A percentile compares a stretch with the other conserved stretches of the same genome.
Evolutionary conservation across 2,888 invertebrate species (phyloP).

Genomic region (Tipula unca): DNA sequence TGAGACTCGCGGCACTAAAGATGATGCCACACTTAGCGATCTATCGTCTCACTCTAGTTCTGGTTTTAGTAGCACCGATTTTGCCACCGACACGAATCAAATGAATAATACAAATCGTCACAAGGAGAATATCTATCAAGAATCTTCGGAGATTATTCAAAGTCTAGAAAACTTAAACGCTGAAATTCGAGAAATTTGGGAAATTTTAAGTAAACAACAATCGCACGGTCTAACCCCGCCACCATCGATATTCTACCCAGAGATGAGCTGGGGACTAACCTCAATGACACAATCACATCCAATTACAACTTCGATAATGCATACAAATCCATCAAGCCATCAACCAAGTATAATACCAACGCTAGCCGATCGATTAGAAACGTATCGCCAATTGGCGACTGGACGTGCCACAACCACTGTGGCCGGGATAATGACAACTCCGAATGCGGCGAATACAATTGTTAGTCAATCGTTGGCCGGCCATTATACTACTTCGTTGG

Average conservation of each 20-base stretch:
- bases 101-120: slow-evolving; percentile 36
- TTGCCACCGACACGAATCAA: slow-evolving; percentile 42
- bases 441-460: slow-evolving; percentile 35
- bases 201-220: slow-evolving; percentile 54
- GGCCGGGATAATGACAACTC: slow-evolving; percentile 36
- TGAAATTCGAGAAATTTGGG: slow-evolving; percentile 62
- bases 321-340: slow-evolving; percentile 1
- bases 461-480: slow-evolving; percentile 42
- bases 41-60: slow-evolving; percentile 51
- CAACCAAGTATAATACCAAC: slow-evolving; percentile 35
- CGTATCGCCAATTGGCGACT: slow-evolving; percentile 47
- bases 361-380: slow-evolving; percentile 47
- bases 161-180: slow-evolving; percentile 60
- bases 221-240: slow-evolving; percentile 35
- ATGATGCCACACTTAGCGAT: slow-evolving; percentile 57
- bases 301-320: slow-evolving; percentile 22
- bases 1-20: slow-evolving; percentile 33
- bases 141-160: slow-evolving; percentile 59
- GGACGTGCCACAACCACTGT: slow-evolving; percentile 42
- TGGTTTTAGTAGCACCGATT: slow-evolving; percentile 58
- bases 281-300: slow-evolving; percentile 34
- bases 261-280: slow-evolving; percentile 46
- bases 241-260: slow-evolving; percentile 47
- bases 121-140: slow-evolving; percentile 44
- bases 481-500: slow-evolving; percentile 52